Conservation (phyloP, 1,140 invertebrate species). For the Aplysia californica region DNA sequence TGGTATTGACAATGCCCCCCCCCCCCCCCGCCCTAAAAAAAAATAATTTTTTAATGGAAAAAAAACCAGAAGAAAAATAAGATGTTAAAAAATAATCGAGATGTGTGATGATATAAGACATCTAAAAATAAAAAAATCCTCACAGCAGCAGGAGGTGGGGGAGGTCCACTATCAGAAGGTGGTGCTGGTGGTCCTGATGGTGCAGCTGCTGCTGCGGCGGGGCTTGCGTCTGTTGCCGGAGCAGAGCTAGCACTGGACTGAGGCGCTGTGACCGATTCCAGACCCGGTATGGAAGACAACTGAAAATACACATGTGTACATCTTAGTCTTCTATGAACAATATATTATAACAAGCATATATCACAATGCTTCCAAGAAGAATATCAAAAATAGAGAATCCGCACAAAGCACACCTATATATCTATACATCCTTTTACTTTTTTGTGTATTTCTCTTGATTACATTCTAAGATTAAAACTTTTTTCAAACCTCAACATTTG, state of each 20-base stretch:
- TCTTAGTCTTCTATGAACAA: background rate
- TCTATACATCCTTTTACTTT: too few species aligned
- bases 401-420: too few species aligned
- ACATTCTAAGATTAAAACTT: too few species aligned
- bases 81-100: background rate
- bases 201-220: conserved; percentile 23
- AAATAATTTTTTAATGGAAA: background rate
- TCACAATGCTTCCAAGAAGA: too few species aligned
- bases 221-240: conserved; percentile 4
- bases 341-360: too few species aligned
- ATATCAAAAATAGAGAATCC: too few species aligned
- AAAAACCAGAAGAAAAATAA: background rate
- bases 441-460: too few species aligned
- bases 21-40: background rate
- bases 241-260: conserved; percentile 28
- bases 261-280: conserved; percentile 69
- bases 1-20: too few species aligned
- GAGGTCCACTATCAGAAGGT: background rate
- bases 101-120: background rate
- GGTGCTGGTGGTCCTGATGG: background rate
- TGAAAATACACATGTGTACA: conserved; percentile 62
- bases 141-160: background rate
- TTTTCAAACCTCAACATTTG: too few species aligned
- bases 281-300: conserved; percentile 80
- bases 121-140: background rate